Percentiles rank a stretch among this genome's conserved stretches.
These are phyloP conservation scores for Spongilla lacustris DNA, from an alignment of 37 sponge, comb jelly and placozoan genomes.

Conservation along the genomic window DNA sequence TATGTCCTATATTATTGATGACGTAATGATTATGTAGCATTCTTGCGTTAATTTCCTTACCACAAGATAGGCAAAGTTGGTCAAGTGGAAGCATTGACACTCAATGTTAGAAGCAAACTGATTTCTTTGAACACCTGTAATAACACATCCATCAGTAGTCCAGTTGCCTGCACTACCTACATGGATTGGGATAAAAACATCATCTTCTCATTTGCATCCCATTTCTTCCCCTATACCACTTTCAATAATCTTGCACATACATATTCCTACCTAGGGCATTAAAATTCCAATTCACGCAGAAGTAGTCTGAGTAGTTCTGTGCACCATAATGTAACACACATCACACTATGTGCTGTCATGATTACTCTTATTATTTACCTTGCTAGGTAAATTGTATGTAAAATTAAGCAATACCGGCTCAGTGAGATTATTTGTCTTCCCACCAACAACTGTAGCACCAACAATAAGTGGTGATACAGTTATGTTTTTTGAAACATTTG, in stretches of 20 bases:
- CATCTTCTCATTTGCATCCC: too few species aligned
- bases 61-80: slow-evolving; percentile 58
- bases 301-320: too few species aligned
- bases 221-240: too few species aligned
- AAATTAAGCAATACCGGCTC: slow-evolving; percentile 11
- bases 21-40: too few species aligned
- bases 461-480: neutral
- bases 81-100: slow-evolving; percentile 46
- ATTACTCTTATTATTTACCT: too few species aligned
- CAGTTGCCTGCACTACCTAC: slow-evolving; percentile 35
- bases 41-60: slow-evolving; percentile 14
- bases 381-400: too few species aligned
- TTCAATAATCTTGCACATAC: too few species aligned
- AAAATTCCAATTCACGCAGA: slow-evolving; percentile 28
- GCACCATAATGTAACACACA: too few species aligned
- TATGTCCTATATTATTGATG: too few species aligned
- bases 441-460: neutral
- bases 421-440: neutral
- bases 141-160: slow-evolving; percentile 35
- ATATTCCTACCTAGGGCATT: slow-evolving; percentile 2
- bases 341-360: too few species aligned
- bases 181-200: neutral
- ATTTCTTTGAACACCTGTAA: neutral
- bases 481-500: too few species aligned
- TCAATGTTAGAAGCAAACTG: neutral